Percentiles rank a stretch among this genome's conserved stretches.
phyloP scores from a whole-genome alignment of 2,888 invertebrate species.

The Emmelina monodactyla region DNA sequence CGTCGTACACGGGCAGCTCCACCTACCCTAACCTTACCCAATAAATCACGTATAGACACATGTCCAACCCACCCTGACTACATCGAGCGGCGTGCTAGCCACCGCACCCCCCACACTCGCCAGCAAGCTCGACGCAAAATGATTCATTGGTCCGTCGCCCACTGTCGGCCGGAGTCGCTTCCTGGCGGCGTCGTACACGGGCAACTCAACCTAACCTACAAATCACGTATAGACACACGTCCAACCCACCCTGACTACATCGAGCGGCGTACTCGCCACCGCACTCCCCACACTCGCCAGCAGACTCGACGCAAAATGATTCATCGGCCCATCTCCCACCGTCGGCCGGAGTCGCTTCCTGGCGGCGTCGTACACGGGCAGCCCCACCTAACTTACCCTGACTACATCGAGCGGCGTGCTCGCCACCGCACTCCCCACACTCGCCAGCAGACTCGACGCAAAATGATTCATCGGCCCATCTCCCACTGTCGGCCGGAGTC shows the following conservation, averaged over 20 bases:
- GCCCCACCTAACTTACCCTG: constrained; percentile 88
- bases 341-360: constrained; percentile 75
- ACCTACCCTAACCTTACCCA: too few relatives aligned
- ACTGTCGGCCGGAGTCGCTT: constrained; percentile 71
- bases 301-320: constrained; percentile 91
- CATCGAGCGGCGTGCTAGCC: constrained; percentile 94
- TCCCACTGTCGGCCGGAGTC: constrained; percentile 73
- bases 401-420: constrained; percentile 95
- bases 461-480: constrained; percentile 88
- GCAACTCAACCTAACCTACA: constrained; percentile 92
- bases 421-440: constrained; percentile 90
- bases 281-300: constrained; percentile 93
- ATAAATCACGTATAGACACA: too few relatives aligned
- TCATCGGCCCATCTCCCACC: constrained; percentile 81
- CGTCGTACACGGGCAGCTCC: constrained; percentile 93
- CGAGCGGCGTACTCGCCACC: constrained; percentile 92
- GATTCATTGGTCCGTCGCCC: constrained; percentile 84
- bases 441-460: constrained; percentile 88
- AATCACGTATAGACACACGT: too few relatives aligned
- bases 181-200: constrained; percentile 92
- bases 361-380: constrained; percentile 91
- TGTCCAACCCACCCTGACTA: constrained; percentile 87
- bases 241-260: constrained; percentile 90
- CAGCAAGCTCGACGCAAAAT: constrained; percentile 88
- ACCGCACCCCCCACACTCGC: constrained; percentile 93